phyloP scores from a whole-genome alignment of 2,888 invertebrate species.

The Philereme vetulata region DNA sequence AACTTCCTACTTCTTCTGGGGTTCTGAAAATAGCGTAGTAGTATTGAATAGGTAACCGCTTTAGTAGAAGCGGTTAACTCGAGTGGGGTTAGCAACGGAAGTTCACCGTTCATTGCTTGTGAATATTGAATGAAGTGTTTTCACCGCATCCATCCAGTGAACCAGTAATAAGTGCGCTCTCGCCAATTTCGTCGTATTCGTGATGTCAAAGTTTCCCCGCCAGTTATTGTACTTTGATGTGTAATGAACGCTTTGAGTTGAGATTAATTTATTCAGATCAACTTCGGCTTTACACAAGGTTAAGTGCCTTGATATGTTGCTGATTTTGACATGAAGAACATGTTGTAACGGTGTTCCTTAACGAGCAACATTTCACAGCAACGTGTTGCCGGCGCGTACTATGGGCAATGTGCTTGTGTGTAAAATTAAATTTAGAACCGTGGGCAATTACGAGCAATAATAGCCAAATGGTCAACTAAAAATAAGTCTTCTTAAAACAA shows the following conservation, averaged over 20 bases:
- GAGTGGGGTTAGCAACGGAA: slow-evolving; percentile 48
- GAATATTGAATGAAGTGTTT: slow-evolving; percentile 57
- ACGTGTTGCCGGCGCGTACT: too few relatives aligned
- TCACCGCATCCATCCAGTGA: slow-evolving; percentile 41
- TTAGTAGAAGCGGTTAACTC: slow-evolving; percentile 19
- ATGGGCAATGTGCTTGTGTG: too few relatives aligned
- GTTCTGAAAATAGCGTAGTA: background rate
- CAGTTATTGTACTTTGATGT: slow-evolving; percentile 1
- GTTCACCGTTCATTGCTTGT: slow-evolving; percentile 52
- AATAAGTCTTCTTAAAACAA: too few relatives aligned
- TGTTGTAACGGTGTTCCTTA: too few relatives aligned
- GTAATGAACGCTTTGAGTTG: background rate
- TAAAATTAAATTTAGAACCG: too few relatives aligned
- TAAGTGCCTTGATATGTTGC: background rate
- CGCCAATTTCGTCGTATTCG: slow-evolving; percentile 59
- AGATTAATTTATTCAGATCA: background rate
- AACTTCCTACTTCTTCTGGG: too few relatives aligned
- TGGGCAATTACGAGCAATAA: too few relatives aligned
- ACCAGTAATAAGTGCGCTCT: slow-evolving; percentile 56
- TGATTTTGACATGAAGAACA: too few relatives aligned
- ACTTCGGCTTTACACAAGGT: background rate
- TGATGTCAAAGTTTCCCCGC: slow-evolving; percentile 40
- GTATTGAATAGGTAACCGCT: slow-evolving; percentile 7
- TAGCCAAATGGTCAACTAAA: too few relatives aligned
- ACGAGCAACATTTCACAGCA: too few relatives aligned